Conservation (phyloP, 2,797 vertebrate species). For the Urosaurus nigricauda region DNA sequence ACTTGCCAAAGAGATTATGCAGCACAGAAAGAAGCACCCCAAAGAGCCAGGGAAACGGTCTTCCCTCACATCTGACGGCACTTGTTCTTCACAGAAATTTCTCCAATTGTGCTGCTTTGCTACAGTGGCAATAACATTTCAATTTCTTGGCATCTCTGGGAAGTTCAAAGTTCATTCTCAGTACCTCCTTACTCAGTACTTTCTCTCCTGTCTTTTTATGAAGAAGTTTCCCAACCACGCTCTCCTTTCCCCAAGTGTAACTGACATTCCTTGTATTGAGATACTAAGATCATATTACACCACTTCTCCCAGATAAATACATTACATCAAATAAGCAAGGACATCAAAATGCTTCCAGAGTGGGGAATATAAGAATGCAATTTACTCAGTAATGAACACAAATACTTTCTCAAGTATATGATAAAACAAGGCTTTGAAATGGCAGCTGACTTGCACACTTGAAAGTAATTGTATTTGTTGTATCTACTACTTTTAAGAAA, state of each 20-base stretch:
- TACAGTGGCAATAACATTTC: not conserved
- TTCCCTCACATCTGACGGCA: not conserved
- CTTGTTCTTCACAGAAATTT: not conserved
- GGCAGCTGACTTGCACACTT: not conserved
- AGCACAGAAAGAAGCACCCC: not conserved
- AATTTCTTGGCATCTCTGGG: not conserved
- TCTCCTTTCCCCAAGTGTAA: not conserved
- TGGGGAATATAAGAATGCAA: not conserved
- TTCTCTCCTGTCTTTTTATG: not conserved
- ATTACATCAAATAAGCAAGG: not conserved
- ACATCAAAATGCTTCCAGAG: slow-evolving; percentile 2
- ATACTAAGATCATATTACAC: not conserved
- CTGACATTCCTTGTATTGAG: not conserved
- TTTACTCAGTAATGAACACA: slow-evolving; percentile 10
- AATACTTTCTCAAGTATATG: not conserved
- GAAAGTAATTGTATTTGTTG: not conserved
- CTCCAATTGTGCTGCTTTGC: not conserved
- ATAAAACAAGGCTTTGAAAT: not conserved
- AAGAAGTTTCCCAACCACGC: not conserved
- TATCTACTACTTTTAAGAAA: not conserved
- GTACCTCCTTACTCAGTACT: not conserved
- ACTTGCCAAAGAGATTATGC: not conserved
- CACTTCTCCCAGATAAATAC: not conserved
- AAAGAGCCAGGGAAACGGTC: not conserved
- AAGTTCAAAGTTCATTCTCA: not conserved